A percentile compares a stretch with the other conserved stretches of the same genome.
Conservation (phyloP, 2,797 vertebrate genomes). For the Darevskia nairensis region DNA sequence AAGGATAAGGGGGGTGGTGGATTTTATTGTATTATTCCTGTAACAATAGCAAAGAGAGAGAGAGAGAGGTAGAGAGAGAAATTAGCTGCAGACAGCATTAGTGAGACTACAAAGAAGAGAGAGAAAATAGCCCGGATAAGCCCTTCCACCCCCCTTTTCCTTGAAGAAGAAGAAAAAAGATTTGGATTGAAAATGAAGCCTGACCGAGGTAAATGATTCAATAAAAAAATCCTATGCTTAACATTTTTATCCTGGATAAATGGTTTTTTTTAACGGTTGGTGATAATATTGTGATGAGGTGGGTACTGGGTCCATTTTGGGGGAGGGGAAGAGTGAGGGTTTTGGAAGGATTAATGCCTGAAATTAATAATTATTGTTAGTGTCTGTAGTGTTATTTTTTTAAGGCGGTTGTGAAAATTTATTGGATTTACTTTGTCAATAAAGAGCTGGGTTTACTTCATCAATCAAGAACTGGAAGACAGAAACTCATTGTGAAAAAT, state of each 20-base stretch:
- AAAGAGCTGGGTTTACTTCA: not conserved
- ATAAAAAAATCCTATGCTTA: not conserved
- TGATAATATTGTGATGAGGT: too few species aligned
- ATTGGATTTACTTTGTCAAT: not conserved
- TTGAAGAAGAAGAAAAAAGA: conserved; percentile 21
- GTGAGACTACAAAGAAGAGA: not conserved
- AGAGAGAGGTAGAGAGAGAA: not conserved
- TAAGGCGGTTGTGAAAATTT: not conserved
- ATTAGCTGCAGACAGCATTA: not conserved
- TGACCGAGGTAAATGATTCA: conserved; percentile 89
- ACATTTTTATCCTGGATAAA: not conserved
- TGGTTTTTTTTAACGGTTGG: conserved; percentile 11
- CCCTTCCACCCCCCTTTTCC: conserved; percentile 15
- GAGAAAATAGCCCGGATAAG: not conserved
- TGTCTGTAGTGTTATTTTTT: not conserved
- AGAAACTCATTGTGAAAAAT: not conserved
- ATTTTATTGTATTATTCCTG: not conserved
- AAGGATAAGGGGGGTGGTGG: conserved; percentile 10
- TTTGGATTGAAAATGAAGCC: conserved; percentile 88
- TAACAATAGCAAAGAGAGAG: conserved; percentile 27
- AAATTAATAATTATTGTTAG: not conserved
- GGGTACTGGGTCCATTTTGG: not conserved
- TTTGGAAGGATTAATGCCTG: not conserved
- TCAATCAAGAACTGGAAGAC: not conserved
- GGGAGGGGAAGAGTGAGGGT: not conserved